Evolutionary conservation across 1,140 invertebrate species (phyloP), one percentile per base, ranked within the genome.

Genomic region (Artemia franciscana): DNA sequence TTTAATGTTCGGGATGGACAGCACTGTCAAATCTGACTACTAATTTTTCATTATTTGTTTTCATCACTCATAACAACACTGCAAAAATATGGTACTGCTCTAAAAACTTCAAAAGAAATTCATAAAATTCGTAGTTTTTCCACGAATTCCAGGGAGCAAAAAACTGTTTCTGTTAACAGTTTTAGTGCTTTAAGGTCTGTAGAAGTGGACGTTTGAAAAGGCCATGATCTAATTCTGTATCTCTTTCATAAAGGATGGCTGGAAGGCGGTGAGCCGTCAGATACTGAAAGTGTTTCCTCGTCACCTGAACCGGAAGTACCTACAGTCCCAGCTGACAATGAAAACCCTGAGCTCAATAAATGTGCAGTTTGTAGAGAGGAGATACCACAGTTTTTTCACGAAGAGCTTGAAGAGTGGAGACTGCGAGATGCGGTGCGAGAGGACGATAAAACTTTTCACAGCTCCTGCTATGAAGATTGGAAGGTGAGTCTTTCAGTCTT

Each of bases 331-430:
- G 79, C 81, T 2, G 65, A 64, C 24, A 58, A 62, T 26, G 67
- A 51, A 1, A 51, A 66, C 24, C 21, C 64, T 66, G 67, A 67
- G 24, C 75, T 81, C 64, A 78, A 81, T 5, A 71, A 76, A 21
- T 98, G 92, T 76, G 82, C 84, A 66, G 82, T 94, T 24, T 98
- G 93, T 72, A 80, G 84, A 26, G 92, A 98, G 74, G 76, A 77
- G 58, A 95, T 98, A 73, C 86, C 93, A 63, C 83, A 89, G 70
- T 93, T 91, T 75, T 96, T 88, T 76, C 85, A 93, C 70, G 88
- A 96, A 74, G 92, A 96, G 68, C 83, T 84, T 60, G 92, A 96
- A 72, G 92, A 94, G 71, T 98, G 93, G 93, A 88, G 93, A 70
- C 75, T 96, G 5, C 78, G 82, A 62, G 84, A 89, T 69, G 88